Conservation (phyloP, 2,797 vertebrate genomes). For the Acridotheres tristis region DNA sequence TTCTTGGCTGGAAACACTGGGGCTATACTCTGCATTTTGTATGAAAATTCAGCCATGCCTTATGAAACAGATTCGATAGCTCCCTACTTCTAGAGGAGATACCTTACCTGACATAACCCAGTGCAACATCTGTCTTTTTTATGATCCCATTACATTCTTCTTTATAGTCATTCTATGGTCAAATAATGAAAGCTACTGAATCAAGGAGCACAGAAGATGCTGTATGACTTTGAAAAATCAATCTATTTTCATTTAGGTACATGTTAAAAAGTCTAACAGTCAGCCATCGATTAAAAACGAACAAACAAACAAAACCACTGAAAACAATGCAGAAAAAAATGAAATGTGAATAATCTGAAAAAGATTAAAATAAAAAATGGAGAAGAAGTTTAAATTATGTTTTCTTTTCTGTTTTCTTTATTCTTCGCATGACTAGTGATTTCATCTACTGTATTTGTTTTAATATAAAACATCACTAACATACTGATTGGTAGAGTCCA, state of each 20-base stretch:
- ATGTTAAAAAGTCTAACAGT: neutral
- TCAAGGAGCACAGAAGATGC: neutral
- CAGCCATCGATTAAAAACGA: neutral
- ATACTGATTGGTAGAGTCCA: neutral
- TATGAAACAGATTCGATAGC: neutral
- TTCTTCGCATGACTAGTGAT: neutral
- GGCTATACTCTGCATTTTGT: neutral
- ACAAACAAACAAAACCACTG: neutral
- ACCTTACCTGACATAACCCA: neutral
- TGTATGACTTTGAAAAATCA: conserved; percentile 23
- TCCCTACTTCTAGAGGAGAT: neutral
- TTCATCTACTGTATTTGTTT: neutral
- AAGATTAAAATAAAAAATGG: neutral
- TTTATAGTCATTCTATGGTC: neutral
- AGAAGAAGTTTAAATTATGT: neutral
- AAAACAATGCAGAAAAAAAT: neutral
- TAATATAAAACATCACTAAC: neutral
- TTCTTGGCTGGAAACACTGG: neutral
- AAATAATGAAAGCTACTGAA: conserved; percentile 41
- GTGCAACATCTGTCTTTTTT: neutral
- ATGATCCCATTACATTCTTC: neutral
- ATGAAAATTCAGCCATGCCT: neutral
- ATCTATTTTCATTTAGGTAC: neutral
- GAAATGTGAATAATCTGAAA: neutral
- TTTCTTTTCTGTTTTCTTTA: neutral